These are phyloP conservation scores for Thamnophis elegans DNA, from an alignment of 2,797 vertebrate species.

Conservation along the genomic window DNA sequence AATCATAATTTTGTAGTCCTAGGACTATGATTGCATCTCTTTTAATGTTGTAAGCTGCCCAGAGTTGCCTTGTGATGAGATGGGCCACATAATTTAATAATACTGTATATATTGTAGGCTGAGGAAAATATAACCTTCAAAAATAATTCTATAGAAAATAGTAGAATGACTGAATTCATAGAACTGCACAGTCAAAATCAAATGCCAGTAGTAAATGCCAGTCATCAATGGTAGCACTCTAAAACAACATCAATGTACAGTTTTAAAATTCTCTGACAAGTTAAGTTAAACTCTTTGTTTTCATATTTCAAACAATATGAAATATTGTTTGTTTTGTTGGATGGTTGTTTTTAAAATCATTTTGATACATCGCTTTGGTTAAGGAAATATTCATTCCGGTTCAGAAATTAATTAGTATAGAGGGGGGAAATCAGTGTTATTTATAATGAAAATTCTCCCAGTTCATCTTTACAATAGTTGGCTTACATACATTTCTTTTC, in stretches of 20 bases:
- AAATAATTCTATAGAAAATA: background rate
- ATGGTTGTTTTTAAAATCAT: background rate
- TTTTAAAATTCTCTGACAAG: background rate
- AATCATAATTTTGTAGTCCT: background rate
- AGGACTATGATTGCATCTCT: background rate
- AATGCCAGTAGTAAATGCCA: background rate
- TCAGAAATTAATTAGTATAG: background rate
- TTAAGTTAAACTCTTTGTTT: background rate
- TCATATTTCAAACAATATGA: background rate
- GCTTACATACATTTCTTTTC: background rate
- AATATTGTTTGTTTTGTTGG: background rate
- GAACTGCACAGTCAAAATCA: slow-evolving; percentile 4
- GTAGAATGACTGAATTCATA: background rate
- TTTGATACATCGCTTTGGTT: background rate
- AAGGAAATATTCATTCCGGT: background rate
- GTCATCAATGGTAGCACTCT: background rate
- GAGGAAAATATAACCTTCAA: background rate
- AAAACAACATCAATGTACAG: fast-evolving
- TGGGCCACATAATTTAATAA: background rate
- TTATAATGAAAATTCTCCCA: background rate
- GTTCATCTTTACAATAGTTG: background rate
- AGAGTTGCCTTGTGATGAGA: background rate
- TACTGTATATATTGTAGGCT: background rate
- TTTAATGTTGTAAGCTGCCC: background rate
- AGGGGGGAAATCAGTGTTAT: background rate